Percentiles rank a stretch among this genome's conserved stretches.
phyloP scores from a whole-genome alignment of 2,888 invertebrate species.

The Ommatoiulus sabulosus region DNA sequence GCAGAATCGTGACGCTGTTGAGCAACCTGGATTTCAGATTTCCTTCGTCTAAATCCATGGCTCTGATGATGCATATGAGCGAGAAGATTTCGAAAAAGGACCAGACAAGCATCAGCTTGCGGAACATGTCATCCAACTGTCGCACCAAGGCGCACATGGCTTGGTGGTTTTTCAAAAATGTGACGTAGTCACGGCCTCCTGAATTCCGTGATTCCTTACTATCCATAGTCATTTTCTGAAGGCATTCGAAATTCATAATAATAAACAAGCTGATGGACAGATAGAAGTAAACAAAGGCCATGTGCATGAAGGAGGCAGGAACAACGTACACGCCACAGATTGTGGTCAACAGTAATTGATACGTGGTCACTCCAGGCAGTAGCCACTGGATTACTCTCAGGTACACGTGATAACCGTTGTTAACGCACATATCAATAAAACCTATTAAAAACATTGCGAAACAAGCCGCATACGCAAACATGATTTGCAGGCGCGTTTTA shows the following conservation, averaged over 20 bases:
- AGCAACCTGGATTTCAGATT: not conserved
- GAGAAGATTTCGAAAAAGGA: not conserved
- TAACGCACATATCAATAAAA: not conserved
- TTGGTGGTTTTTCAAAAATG: constrained; percentile 9
- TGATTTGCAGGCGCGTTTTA: not conserved
- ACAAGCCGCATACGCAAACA: not conserved
- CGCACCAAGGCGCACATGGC: not conserved
- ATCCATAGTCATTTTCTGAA: not conserved
- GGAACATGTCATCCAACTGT: not conserved
- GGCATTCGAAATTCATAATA: not conserved
- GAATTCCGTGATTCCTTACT: not conserved
- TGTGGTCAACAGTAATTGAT: not conserved
- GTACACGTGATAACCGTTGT: not conserved
- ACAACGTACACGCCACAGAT: not conserved
- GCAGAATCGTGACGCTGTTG: not conserved
- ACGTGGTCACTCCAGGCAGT: not conserved
- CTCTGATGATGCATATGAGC: not conserved
- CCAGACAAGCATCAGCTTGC: not conserved
- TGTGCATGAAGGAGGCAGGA: not conserved
- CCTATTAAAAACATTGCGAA: too few species aligned
- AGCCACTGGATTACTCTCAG: too few species aligned
- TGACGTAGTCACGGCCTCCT: not conserved
- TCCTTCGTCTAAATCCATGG: not conserved
- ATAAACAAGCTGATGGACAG: not conserved
- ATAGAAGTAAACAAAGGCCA: not conserved